Conservation (phyloP, 2,888 invertebrate species). For the Malthinus seriepunctatus region DNA sequence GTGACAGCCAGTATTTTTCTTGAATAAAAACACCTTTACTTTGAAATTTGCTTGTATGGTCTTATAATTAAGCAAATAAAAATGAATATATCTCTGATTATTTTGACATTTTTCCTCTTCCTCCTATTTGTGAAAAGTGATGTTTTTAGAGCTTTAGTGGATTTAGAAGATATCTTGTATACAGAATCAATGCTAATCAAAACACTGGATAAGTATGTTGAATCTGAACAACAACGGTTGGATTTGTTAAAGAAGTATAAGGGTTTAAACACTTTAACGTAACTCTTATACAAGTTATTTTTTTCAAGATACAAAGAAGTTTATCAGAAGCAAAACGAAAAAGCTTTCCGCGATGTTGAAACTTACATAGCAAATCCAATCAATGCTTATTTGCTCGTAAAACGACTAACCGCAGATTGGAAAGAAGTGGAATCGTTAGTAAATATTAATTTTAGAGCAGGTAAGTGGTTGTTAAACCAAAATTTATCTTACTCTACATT, state of each 20-base stretch:
- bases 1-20: no score
- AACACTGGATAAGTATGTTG: conserved; percentile 82
- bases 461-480: conserved; percentile 45
- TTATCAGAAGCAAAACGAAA: conserved; percentile 76
- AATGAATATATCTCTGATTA: conserved; percentile 6
- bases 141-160: conserved; percentile 91
- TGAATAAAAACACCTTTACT: no score
- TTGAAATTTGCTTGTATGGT: no score
- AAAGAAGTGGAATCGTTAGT: conserved; percentile 79
- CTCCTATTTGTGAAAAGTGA: conserved; percentile 57
- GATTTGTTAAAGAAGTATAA: conserved; percentile 57
- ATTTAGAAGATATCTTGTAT: conserved; percentile 88
- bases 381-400: conserved; percentile 92
- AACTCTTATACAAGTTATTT: background rate
- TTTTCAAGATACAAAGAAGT: conserved; percentile 66
- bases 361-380: conserved; percentile 90
- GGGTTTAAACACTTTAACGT: background rate
- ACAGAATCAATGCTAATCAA: conserved; percentile 88
- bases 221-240: conserved; percentile 81
- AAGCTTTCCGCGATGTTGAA: conserved; percentile 77
- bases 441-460: conserved; percentile 67
- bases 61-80: no score
- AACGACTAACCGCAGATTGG: conserved; percentile 92
- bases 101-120: conserved; percentile 6
- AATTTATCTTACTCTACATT: background rate